Evolutionary conservation across 2,797 vertebrate species (phyloP).

Genomic region (Siniperca undulata): DNA sequence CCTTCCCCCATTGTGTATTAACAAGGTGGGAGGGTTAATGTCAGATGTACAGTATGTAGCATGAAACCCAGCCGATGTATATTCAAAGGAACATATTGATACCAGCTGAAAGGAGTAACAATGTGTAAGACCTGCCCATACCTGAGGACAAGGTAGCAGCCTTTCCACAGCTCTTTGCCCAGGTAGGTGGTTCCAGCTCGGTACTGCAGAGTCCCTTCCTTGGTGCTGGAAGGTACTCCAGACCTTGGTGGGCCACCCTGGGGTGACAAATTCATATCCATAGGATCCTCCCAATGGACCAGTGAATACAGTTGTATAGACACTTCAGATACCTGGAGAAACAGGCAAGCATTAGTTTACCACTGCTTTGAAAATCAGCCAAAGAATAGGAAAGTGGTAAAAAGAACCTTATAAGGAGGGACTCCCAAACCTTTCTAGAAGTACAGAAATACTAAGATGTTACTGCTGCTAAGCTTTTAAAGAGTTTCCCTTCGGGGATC

Average conservation of each 20-base stretch:
- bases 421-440: too few species aligned
- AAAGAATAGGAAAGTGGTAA: not conserved
- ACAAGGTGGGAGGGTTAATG: not conserved
- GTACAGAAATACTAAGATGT: too few species aligned
- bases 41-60: not conserved
- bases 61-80: not conserved
- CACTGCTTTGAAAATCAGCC: not conserved
- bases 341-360: not conserved
- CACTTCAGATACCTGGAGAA: constrained; percentile 87
- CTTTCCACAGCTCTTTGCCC: constrained; percentile 96
- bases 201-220: constrained; percentile 92
- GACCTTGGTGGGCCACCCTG: constrained; percentile 68
- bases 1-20: not conserved
- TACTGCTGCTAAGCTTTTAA: too few species aligned
- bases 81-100: not conserved
- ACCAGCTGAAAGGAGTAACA: not conserved
- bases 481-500: too few species aligned
- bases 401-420: too few species aligned
- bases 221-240: constrained; percentile 77
- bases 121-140: constrained; percentile 53
- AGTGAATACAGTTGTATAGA: constrained; percentile 92
- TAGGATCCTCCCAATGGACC: constrained; percentile 97
- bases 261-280: constrained; percentile 87
- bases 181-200: constrained; percentile 93
- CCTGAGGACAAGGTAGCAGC: constrained; percentile 96